Percentiles rank a stretch among this genome's conserved stretches.
Conservation (phyloP, 1,140 invertebrate species). For the Dendroctonus valens region DNA sequence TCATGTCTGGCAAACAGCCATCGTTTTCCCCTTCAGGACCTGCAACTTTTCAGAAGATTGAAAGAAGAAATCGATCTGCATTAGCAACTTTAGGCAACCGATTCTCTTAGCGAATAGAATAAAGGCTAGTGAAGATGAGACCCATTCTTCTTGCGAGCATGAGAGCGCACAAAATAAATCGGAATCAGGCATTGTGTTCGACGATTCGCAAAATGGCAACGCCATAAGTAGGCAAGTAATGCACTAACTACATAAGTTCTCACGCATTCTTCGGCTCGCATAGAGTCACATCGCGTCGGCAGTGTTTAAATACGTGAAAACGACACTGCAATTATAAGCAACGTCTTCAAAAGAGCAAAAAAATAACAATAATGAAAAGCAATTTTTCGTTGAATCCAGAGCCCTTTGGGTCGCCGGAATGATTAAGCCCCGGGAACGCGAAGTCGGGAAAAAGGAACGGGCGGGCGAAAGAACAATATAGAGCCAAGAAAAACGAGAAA, state of each 20-base stretch:
- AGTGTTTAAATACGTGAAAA: too few relatives aligned
- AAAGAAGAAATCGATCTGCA: too few relatives aligned
- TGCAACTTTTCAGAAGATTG: too few relatives aligned
- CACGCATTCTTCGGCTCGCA: too few relatives aligned
- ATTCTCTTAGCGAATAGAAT: too few relatives aligned
- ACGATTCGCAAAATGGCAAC: background rate
- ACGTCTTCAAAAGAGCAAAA: background rate
- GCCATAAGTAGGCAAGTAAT: too few relatives aligned
- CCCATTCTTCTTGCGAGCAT: background rate
- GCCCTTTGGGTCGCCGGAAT: conserved; percentile 17
- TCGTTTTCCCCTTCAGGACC: too few relatives aligned
- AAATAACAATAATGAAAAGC: conserved; percentile 17
- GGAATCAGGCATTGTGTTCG: background rate
- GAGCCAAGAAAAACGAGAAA: conserved; percentile 31
- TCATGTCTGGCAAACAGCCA: too few relatives aligned
- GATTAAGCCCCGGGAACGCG: conserved; percentile 21
- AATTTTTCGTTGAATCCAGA: conserved; percentile 20
- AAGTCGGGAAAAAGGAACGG: conserved; percentile 23
- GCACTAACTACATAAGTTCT: too few relatives aligned
- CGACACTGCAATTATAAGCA: too few relatives aligned
- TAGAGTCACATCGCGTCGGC: too few relatives aligned
- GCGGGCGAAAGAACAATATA: conserved; percentile 34
- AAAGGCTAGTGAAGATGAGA: background rate
- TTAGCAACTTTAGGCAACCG: too few relatives aligned
- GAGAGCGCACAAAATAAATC: background rate